Evolutionary conservation across 2,113 vertebrate genomes (phyloP).

Genomic region (Triplophysa siluroides): DNA sequence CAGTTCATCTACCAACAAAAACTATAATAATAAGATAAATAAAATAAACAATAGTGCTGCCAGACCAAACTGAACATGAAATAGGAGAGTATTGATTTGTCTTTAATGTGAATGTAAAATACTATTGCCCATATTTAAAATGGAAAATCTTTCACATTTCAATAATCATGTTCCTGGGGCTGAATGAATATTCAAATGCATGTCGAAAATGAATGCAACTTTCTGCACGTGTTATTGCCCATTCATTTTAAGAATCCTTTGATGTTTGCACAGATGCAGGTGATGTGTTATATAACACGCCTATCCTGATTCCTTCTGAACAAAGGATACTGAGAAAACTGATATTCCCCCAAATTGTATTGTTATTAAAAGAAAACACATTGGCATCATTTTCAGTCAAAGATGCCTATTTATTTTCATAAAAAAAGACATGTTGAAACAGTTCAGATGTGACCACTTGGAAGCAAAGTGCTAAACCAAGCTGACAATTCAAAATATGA

Average conservation of each 20-base stretch:
- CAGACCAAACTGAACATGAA: background rate
- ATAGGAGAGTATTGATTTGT: background rate
- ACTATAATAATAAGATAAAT: too few relatives aligned
- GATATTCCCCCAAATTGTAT: background rate
- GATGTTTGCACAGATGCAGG: constrained; percentile 47
- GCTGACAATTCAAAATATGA: constrained; percentile 75
- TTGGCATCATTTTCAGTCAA: constrained; percentile 64
- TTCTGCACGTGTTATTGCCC: constrained; percentile 46
- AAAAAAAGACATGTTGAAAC: constrained; percentile 76
- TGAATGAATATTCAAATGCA: constrained; percentile 13
- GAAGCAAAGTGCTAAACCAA: constrained; percentile 78
- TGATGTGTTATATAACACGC: background rate
- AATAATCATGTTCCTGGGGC: constrained; percentile 38
- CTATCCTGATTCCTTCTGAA: background rate
- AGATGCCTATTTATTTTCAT: constrained; percentile 79
- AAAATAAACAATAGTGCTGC: too few relatives aligned
- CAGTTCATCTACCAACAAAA: background rate
- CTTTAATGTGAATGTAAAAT: too few relatives aligned
- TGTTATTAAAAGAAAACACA: constrained; percentile 11
- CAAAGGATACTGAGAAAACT: background rate
- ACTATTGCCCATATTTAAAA: too few relatives aligned
- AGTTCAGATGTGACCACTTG: constrained; percentile 78
- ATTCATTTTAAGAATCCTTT: constrained; percentile 50
- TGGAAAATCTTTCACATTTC: constrained; percentile 18
- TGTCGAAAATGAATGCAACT: constrained; percentile 4